phyloP scores from a whole-genome alignment of 2,113 vertebrate species.

The Lepus timidus region DNA sequence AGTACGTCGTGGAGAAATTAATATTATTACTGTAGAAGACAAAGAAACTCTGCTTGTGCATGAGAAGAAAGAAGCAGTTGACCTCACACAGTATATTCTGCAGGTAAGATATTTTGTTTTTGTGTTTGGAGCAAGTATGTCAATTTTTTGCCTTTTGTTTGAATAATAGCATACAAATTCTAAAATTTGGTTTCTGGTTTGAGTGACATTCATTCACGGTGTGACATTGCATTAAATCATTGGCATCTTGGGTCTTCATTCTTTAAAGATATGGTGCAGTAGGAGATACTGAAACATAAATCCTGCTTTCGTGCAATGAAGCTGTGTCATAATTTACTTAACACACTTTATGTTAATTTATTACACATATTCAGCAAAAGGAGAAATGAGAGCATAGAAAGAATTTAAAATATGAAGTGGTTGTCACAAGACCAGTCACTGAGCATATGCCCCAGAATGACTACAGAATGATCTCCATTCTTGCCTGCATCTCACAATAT shows the following conservation, averaged over 20 bases:
- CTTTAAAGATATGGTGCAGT: background rate
- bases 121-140: background rate
- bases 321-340: conserved; percentile 11
- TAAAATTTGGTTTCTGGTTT: conserved; percentile 60
- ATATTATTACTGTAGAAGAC: conserved; percentile 90
- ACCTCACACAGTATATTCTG: conserved; percentile 93
- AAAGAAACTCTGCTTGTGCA: conserved; percentile 91
- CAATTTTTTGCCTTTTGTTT: conserved; percentile 64
- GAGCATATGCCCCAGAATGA: background rate
- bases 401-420: conserved; percentile 40
- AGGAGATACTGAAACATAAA: background rate
- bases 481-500: background rate
- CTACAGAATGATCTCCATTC: conserved; percentile 12
- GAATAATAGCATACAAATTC: background rate
- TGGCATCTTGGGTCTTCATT: conserved; percentile 43
- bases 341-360: conserved; percentile 55
- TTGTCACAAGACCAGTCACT: background rate
- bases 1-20: conserved; percentile 89
- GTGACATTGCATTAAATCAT: conserved; percentile 39
- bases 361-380: conserved; percentile 42
- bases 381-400: background rate
- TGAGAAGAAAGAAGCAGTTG: conserved; percentile 94
- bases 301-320: background rate
- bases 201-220: conserved; percentile 18
- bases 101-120: conserved; percentile 87